Evolutionary conservation across 1,140 invertebrate species (phyloP).

Genomic region (Micrasema longulum): DNA sequence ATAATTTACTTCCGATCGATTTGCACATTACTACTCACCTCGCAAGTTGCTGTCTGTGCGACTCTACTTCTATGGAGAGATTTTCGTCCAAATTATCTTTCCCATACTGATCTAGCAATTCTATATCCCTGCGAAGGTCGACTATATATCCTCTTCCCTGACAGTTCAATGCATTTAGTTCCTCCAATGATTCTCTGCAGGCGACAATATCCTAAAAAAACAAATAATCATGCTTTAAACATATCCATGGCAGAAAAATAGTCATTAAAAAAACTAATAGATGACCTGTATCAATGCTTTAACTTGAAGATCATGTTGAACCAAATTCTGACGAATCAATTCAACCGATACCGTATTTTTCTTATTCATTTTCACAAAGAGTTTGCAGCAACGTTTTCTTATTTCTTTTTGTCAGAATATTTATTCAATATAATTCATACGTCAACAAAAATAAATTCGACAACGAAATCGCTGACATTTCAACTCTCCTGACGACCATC

Average conservation of each 20-base stretch:
- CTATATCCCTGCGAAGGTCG: constrained; percentile 75
- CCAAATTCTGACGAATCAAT: constrained; percentile 69
- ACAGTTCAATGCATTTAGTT: constrained; percentile 78
- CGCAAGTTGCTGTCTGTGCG: constrained; percentile 76
- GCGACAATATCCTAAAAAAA: constrained; percentile 73
- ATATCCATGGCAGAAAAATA: neutral
- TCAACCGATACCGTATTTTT: constrained; percentile 40
- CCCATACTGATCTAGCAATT: constrained; percentile 74
- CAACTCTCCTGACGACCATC: neutral
- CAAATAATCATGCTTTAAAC: constrained; percentile 2
- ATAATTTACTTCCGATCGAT: no score
- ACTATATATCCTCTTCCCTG: constrained; percentile 77
- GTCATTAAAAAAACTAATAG: constrained; percentile 11
- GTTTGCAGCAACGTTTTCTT: no score
- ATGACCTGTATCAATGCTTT: constrained; percentile 83
- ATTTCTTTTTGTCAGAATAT: no score
- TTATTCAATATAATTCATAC: no score
- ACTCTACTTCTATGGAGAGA: constrained; percentile 74
- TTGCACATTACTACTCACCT: no score
- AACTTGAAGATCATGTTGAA: constrained; percentile 78
- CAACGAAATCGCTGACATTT: neutral
- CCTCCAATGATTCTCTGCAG: constrained; percentile 75
- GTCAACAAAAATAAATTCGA: neutral
- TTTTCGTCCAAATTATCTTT: constrained; percentile 74
- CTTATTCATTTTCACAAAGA: constrained; percentile 27